phyloP scores from a whole-genome alignment of 2,888 invertebrate genomes.

The Busseola fusca region DNA sequence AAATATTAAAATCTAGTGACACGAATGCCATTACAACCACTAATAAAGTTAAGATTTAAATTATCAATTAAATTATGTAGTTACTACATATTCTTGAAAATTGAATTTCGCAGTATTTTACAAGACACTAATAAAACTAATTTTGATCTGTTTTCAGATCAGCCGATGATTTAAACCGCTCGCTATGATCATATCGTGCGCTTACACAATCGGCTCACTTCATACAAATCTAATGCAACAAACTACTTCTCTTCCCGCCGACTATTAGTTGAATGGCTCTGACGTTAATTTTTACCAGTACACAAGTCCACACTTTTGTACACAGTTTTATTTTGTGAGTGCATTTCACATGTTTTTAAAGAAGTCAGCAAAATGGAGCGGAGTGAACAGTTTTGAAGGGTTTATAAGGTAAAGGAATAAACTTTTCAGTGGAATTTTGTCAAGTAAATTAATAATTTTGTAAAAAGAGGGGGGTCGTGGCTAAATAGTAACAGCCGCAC shows the following conservation, averaged over 20 bases:
- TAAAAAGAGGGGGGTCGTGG: too few species aligned
- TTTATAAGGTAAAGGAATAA: not conserved
- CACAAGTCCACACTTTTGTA: conserved; percentile 37
- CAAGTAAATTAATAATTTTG: too few species aligned
- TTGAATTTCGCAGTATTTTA: too few species aligned
- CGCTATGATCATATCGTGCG: conserved; percentile 23
- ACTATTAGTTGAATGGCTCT: conserved; percentile 67
- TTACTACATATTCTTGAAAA: too few species aligned
- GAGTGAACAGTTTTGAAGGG: conserved; percentile 12
- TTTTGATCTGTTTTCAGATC: not conserved
- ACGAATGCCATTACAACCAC: too few species aligned
- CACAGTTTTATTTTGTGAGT: conserved; percentile 28
- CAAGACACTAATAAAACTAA: too few species aligned
- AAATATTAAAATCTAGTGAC: too few species aligned
- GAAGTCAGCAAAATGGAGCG: conserved; percentile 9
- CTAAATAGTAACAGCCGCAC: too few species aligned
- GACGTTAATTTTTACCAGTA: conserved; percentile 68
- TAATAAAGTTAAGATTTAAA: too few species aligned
- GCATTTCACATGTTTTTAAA: conserved; percentile 14
- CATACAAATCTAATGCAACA: conserved; percentile 69
- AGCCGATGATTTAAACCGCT: not conserved
- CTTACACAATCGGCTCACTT: conserved; percentile 37
- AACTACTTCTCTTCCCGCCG: conserved; percentile 67
- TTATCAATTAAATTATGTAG: not conserved
- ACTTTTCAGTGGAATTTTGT: not conserved